Conservation (phyloP, 2,888 invertebrate species). For the Agrotis segetum region DNA sequence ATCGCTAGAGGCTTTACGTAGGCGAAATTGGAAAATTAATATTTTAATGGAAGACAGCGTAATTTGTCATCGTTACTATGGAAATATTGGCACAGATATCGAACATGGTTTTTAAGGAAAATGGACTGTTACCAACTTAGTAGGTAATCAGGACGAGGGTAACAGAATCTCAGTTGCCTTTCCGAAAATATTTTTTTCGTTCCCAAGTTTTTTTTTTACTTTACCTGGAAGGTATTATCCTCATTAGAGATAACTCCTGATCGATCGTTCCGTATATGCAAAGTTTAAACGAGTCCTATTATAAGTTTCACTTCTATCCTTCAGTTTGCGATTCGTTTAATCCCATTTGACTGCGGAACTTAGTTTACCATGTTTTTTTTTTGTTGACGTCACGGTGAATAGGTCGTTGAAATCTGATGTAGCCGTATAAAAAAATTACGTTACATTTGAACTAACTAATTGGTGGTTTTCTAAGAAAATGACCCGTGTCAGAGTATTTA, state of each 20-base stretch:
- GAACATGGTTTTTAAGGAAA: not conserved
- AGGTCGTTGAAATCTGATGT: slow-evolving; percentile 20
- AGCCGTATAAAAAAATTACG: slow-evolving; percentile 16
- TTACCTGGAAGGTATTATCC: slow-evolving; percentile 16
- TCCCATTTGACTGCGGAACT: slow-evolving; percentile 40
- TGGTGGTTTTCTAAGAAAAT: slow-evolving; percentile 42
- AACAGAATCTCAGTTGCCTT: not conserved
- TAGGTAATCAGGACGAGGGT: not conserved
- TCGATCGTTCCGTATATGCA: slow-evolving; percentile 12
- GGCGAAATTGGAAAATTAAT: slow-evolving; percentile 34
- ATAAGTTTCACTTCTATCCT: slow-evolving; percentile 53
- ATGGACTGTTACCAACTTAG: not conserved
- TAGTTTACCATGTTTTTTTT: slow-evolving; percentile 41
- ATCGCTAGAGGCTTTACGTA: slow-evolving; percentile 21
- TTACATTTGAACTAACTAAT: slow-evolving; percentile 39
- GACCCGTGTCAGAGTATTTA: slow-evolving; percentile 47
- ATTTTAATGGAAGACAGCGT: slow-evolving; percentile 19
- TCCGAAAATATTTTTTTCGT: slow-evolving; percentile 9
- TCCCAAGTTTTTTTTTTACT: slow-evolving; percentile 6
- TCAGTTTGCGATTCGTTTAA: slow-evolving; percentile 45
- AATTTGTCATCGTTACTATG: slow-evolving; percentile 18
- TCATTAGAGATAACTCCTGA: slow-evolving; percentile 21
- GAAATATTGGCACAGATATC: not conserved
- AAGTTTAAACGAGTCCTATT: slow-evolving; percentile 50
- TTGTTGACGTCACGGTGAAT: not conserved